phyloP scores from a whole-genome alignment of 2,797 vertebrate genomes.

The Anisognathus igniventris region DNA sequence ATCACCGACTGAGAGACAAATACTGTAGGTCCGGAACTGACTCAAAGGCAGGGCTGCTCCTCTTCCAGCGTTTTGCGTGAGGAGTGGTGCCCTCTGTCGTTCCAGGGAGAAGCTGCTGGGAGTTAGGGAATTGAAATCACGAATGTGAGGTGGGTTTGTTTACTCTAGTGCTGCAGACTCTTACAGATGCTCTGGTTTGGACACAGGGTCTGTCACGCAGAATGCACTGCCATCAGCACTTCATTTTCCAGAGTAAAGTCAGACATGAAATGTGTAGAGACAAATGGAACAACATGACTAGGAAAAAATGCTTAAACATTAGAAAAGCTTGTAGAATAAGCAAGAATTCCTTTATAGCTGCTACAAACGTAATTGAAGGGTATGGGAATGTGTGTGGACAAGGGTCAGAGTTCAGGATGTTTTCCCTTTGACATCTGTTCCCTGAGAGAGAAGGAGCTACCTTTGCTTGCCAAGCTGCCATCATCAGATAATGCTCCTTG shows the following conservation, averaged over 20 bases:
- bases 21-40: not conserved
- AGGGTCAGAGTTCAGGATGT: not conserved
- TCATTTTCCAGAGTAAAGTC: not conserved
- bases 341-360: not conserved
- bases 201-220: not conserved
- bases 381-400: not conserved
- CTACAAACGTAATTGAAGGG: not conserved
- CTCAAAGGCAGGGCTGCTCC: not conserved
- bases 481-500: not conserved
- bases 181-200: not conserved
- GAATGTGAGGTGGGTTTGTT: not conserved
- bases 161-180: not conserved
- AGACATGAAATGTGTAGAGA: not conserved
- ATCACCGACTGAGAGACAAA: not conserved
- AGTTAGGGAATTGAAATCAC: not conserved
- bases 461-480: not conserved
- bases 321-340: not conserved
- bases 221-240: not conserved
- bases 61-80: not conserved
- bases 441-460: not conserved
- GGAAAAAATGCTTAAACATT: not conserved
- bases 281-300: not conserved
- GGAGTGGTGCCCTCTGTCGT: slow-evolving; percentile 24
- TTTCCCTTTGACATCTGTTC: not conserved
- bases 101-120: not conserved